A percentile compares a stretch with the other conserved stretches of the same genome.
These are phyloP conservation scores for Cetoscarus ocellatus DNA, from an alignment of 2,797 vertebrate genomes.

Conservation along the genomic window DNA sequence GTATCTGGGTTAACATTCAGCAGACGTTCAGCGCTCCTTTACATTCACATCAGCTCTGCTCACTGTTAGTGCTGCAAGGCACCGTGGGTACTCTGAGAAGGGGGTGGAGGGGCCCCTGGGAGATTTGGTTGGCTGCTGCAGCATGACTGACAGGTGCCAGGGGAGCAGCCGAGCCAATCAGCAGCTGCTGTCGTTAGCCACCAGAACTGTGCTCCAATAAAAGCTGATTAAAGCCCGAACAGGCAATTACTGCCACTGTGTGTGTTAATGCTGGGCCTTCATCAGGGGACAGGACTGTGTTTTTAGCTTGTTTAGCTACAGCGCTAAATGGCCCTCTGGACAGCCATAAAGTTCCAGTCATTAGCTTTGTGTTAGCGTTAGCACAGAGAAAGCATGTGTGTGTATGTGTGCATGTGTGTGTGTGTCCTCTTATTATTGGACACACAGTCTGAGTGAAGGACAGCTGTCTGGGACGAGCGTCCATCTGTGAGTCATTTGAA, in stretches of 20 bases:
- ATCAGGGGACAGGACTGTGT: conserved; percentile 35
- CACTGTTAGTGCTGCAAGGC: conserved; percentile 41
- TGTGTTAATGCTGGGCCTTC: conserved; percentile 31
- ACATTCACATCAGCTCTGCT: conserved; percentile 58
- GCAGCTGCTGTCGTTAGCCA: conserved; percentile 56
- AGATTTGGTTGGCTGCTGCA: conserved; percentile 53
- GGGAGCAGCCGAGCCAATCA: conserved; percentile 60
- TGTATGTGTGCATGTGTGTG: conserved; percentile 10
- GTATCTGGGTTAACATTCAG: conserved; percentile 48
- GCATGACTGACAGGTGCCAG: conserved; percentile 64
- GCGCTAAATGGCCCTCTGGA: conserved; percentile 38
- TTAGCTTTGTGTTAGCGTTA: conserved; percentile 38
- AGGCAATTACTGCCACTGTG: conserved; percentile 36
- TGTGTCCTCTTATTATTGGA: conserved; percentile 1
- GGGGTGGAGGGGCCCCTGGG: not conserved
- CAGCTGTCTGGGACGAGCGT: conserved; percentile 20
- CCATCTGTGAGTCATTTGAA: conserved; percentile 47
- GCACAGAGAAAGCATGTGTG: conserved; percentile 7
- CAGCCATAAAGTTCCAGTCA: conserved; percentile 16
- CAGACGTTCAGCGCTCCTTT: conserved; percentile 36
- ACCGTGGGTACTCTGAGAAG: conserved; percentile 36
- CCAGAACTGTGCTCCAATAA: conserved; percentile 63
- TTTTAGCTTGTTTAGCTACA: conserved; percentile 56
- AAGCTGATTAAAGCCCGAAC: conserved; percentile 64
- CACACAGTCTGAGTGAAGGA: conserved; percentile 20